Base-by-base conservation (phyloP, 2,888 invertebrate genomes). In the Notodonta dromedarius region DNA sequence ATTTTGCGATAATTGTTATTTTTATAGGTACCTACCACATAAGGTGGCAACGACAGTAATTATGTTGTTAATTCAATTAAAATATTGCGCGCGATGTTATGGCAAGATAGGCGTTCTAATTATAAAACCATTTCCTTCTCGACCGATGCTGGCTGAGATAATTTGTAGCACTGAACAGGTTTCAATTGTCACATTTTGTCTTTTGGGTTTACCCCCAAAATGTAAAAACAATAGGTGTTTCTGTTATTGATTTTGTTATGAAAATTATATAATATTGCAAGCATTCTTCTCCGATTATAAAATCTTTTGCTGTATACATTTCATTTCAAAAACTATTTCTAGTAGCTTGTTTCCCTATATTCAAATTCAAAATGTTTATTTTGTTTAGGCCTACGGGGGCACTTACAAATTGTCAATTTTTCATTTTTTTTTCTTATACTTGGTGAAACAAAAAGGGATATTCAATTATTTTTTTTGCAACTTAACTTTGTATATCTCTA, bases 61-160 rank as follows among this genome's bases (percentile, higher is more conserved):
- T 65, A 70, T 24, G 58, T 61, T 57, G 63, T 63, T 80, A 80
- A 83, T 83, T 84, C 72, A 85, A 86, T 86, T 85, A 81, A 77
- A 79, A 76, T 77, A 78, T 79, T 71, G 71, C 74, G 74, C 73
- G 68, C 67, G 53, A 70, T 70, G 61, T 65, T 64, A 71, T 78
- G 73, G 65, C 73, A 69, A 71, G 75, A 67, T 79, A 78, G 74
- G 71, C 79, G 79, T 80, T 84, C 78, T 83, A 82, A 83, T 80
- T 83, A 78, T 81, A 78, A 82, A 83, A 73, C 71, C 76, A 79
- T 76, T 76, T 69, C 64, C 73, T 68, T 71, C 67, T 44, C 63
- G 65, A 65, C 69, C 70, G 65, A 56, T 61, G 61, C 59, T 69
- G 69, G 64, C 61, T 58, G 65, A 61, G 60, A 63, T 70, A 64